Evolutionary conservation across 2,113 vertebrate genomes (phyloP).

Genomic region (Piliocolobus tephrosceles): DNA sequence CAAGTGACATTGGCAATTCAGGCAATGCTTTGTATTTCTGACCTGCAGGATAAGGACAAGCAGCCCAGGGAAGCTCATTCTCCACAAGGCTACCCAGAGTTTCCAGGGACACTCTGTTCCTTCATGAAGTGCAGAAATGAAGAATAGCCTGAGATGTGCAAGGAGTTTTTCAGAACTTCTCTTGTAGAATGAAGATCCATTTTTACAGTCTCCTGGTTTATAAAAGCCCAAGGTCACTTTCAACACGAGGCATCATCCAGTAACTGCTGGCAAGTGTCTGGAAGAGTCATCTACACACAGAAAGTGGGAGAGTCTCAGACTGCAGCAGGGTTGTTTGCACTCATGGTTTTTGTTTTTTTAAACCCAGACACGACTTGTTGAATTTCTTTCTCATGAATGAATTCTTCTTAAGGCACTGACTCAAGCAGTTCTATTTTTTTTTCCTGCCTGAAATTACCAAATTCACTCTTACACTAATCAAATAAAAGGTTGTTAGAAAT

Average conservation of each 20-base stretch:
- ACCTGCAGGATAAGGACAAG: background rate
- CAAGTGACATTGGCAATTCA: conserved; percentile 50
- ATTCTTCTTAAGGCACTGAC: conserved; percentile 70
- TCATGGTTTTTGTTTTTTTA: conserved; percentile 54
- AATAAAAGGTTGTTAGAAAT: conserved; percentile 74
- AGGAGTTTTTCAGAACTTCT: background rate
- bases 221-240: background rate
- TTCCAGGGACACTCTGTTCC: background rate
- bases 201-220: background rate
- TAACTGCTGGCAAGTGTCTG: background rate
- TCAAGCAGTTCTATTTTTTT: conserved; percentile 72
- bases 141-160: background rate
- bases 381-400: conserved; percentile 77
- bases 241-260: background rate
- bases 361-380: conserved; percentile 55
- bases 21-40: conserved; percentile 9
- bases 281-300: background rate
- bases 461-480: conserved; percentile 73
- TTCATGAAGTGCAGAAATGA: conserved; percentile 29
- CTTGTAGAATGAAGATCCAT: background rate
- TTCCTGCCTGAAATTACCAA: conserved; percentile 79
- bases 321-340: background rate
- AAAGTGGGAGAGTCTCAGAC: background rate
- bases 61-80: background rate
- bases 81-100: background rate